A percentile compares a stretch with the other conserved stretches of the same genome.
Evolutionary conservation across 2,797 vertebrate species (phyloP).

Genomic region (Siniperca undulata): DNA sequence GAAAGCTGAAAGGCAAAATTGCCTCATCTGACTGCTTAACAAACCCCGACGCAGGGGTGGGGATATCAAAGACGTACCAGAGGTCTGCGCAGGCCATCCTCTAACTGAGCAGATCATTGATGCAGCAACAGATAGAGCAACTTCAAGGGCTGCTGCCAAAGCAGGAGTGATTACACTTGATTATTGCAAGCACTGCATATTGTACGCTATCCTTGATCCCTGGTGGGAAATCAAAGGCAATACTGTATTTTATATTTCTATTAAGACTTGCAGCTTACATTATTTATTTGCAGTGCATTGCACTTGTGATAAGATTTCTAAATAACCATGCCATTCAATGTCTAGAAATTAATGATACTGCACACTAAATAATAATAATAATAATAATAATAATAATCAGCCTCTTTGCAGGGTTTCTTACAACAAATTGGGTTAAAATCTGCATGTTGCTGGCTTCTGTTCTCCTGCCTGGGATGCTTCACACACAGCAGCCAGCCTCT

Average conservation of each 20-base stretch:
- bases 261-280: constrained; percentile 40
- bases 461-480: constrained; percentile 43
- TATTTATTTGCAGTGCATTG: constrained; percentile 33
- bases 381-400: too few relatives aligned
- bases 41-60: constrained; percentile 63
- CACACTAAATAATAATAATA: constrained; percentile 41
- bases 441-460: constrained; percentile 59
- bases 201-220: constrained; percentile 56
- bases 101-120: constrained; percentile 65
- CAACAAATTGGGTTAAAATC: constrained; percentile 69
- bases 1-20: constrained; percentile 76
- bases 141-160: constrained; percentile 68
- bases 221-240: constrained; percentile 61
- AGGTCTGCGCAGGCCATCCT: constrained; percentile 63
- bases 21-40: constrained; percentile 72
- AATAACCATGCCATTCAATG: constrained; percentile 34
- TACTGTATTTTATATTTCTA: constrained; percentile 53
- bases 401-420: constrained; percentile 31
- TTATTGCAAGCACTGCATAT: constrained; percentile 68
- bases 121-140: constrained; percentile 71
- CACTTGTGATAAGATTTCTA: constrained; percentile 38
- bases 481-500: constrained; percentile 57
- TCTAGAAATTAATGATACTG: constrained; percentile 48
- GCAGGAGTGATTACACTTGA: constrained; percentile 72
- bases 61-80: constrained; percentile 73